Evolutionary conservation across 2,888 invertebrate genomes (phyloP), one percentile per base, ranked within the genome.

Genomic region (Nephrocerus scutellatus): DNA sequence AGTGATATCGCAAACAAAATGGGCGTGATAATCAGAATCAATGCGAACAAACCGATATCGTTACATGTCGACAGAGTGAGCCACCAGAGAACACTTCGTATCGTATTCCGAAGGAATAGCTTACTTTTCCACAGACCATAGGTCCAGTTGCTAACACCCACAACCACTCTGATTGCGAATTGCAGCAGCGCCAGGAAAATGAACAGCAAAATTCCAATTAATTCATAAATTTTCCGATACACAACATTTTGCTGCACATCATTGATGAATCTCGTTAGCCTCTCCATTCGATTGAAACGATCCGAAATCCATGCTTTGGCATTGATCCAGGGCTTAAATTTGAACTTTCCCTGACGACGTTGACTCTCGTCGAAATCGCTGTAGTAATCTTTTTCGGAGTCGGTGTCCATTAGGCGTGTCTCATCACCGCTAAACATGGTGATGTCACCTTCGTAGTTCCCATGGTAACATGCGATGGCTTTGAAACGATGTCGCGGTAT

Each of bases 51-150:
- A 0, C 49, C 1, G 1, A 45, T 29, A 36, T 62, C 61, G 15
- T 49, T 45, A 6, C 51, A 51, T 39, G 57, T 59, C 25, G 53
- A 52, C 39, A 58, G 48, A 21, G 58, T 58, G 44, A 60, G 37
- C 36, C 54, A 51, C 63, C 63, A 62, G 13, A 62, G 46, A 10
- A 62, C 4, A 6, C 53, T 43, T 5, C 62, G 55, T 14, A 48
- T 26, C 4, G 46, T 13, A 35, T 40, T 43, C 21, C 57, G 56
- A 39, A 60, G 26, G 30, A 51, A 39, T 5, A 42, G 43, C 31
- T 52, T 49, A 41, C 47, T 43, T 5, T 41, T 50, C 52, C 52
- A 52, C 5, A 56, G 26, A 1, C 43, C 46, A 24, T 33, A 39
- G 12, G 28, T 35, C 33, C 39, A 33, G 23, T 20, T 29, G 1